These are phyloP conservation scores for Carlito syrichta DNA, from an alignment of 2,113 vertebrate species.

Conservation along the genomic window DNA sequence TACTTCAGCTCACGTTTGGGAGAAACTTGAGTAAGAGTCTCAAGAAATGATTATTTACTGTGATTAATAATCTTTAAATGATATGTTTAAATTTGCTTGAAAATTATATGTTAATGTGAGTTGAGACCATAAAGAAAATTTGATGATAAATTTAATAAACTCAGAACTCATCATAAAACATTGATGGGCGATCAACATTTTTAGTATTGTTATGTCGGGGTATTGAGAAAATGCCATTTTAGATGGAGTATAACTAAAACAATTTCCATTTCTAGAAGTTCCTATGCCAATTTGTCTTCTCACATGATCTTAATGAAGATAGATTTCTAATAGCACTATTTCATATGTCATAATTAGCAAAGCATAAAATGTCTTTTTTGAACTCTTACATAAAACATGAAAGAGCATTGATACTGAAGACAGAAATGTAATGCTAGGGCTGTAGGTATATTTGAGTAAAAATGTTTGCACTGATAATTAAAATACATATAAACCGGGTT, in stretches of 20 bases:
- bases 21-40: neutral
- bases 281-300: neutral
- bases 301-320: neutral
- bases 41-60: neutral
- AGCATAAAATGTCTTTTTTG: neutral
- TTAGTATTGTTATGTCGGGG: neutral
- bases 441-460: neutral
- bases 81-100: neutral
- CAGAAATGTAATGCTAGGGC: neutral
- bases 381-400: neutral
- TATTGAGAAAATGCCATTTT: neutral
- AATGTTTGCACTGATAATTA: neutral
- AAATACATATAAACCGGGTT: neutral
- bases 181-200: neutral
- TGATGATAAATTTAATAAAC: neutral
- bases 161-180: neutral
- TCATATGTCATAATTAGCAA: neutral
- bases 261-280: neutral
- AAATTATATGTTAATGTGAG: neutral
- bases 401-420: neutral
- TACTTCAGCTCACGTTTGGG: neutral
- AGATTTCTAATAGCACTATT: neutral
- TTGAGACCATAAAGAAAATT: neutral
- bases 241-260: neutral
- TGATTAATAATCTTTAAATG: neutral